Evolutionary conservation across 2,113 vertebrate genomes (phyloP), one percentile per base, ranked within the genome.

Genomic region (Larimichthys crocea): DNA sequence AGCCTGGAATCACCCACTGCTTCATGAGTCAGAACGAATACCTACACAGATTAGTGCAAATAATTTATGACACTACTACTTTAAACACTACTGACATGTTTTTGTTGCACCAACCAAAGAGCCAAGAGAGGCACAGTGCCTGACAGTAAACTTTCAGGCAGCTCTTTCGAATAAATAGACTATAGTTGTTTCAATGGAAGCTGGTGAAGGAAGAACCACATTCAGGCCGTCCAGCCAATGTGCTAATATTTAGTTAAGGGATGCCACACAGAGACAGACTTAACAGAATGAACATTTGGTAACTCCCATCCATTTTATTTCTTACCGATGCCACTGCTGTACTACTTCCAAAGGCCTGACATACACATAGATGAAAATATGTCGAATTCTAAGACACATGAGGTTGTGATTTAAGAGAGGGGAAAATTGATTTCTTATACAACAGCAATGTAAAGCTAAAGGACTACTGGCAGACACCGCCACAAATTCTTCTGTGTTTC

Each of bases 11-110:
- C 81, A 55, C 84, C 67, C 79, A 88, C 78, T 66, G 77, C 87
- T 89, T 91, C 86, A 74, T 79, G 88, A 92, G 86, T 89, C 82
- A 88, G 80, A 88, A 88, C 10, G 4, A 88, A 90, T 84, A 83
- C 88, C 84, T 88, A 68, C 79, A 86, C 82, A 74, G 71, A 90
- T 84, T 87, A 86, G 78, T 60, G 53, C 56, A 86, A 90, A 89
- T 89, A 60, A 87, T 88, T 86, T 84, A 85, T 59, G 67, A 82
- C 78, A 75, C 60, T 1, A 80, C 49, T 76, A 74, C 85, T 89
- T 92, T 90, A 87, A 91, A 90, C 85, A 68, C 71, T 60, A 52
- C 74, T 83, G 85, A 87, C 86, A 80, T 86, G 86, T 92, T 88
- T 86, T 79, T 86, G 75, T 76, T 84, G 76, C 83, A 86, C 83